Base-by-base conservation (phyloP, 1,140 invertebrate species). In the Euglossa dilemma region DNA sequence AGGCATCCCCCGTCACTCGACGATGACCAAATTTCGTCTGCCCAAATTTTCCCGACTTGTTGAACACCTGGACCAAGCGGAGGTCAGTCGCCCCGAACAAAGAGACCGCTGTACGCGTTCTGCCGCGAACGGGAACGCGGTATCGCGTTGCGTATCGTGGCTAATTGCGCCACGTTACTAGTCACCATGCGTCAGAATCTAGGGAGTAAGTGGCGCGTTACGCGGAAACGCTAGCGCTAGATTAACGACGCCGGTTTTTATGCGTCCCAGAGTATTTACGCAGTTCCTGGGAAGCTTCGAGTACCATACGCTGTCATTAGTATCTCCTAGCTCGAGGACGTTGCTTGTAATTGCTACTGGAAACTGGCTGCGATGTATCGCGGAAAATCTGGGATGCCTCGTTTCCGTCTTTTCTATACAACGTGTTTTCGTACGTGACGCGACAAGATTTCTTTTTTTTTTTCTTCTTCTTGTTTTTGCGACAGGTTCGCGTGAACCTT, bases 161-260 rank as follows among this genome's bases (percentile, higher is more conserved):
- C 63, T 77, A 66, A 77, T 66, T 77, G 61, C 74, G 74, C 45
- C 74, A 77, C 61, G 43, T 56, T 36, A 73, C 28, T 57, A n/a
- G 36, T 45, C 9, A 8, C 45, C 56, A 23, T 14, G 56, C 67
- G n/a, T 72, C 77, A 63, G 57, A 50, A 71, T 36, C 56, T 45
- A 14, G 43, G 47, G 52, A 74, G 71, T 73, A 43, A 45, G 54
- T 45, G 54, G 71, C 54, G 71, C 28, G 36, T 45, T 59, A 59
- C 71, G 66, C 66, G 66, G 66, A 69, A 69, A 69, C n/a, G 45
- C 45, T 25, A 18, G 14, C 23, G 45, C 45, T 69, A 50, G 66
- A 69, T 69, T 47, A 69, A 69, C 45, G 66, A 69, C 23, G 43
- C 43, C 1, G 4, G 6, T 47, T 69, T 69, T 69, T 69, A 5